Percentiles rank a stretch among this genome's conserved stretches.
Conservation (phyloP, 2,797 vertebrate genomes). For the Allobates femoralis region DNA sequence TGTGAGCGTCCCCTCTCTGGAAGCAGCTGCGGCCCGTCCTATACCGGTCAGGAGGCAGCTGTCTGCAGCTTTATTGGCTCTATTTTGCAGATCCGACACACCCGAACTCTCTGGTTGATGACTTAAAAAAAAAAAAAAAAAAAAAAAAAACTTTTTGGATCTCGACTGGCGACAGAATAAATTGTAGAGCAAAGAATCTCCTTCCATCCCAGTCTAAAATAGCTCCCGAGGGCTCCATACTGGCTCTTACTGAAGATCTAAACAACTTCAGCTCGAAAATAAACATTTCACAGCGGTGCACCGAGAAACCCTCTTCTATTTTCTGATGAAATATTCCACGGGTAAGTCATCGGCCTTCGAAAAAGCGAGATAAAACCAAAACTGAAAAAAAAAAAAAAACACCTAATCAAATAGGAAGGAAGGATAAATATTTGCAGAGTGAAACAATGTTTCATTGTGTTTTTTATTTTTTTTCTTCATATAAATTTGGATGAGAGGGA, state of each 20-base stretch:
- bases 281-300: neutral
- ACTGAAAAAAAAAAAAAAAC: conserved; percentile 2
- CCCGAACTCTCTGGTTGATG: conserved; percentile 22
- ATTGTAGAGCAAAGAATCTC: conserved; percentile 23
- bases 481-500: neutral
- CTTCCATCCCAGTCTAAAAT: conserved; percentile 29
- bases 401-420: conserved; percentile 31
- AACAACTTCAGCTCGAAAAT: conserved; percentile 26
- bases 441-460: neutral
- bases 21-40: conserved; percentile 24
- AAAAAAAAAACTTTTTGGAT: neutral
- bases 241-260: conserved; percentile 31
- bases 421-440: conserved; percentile 33
- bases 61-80: conserved; percentile 11
- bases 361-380: conserved; percentile 6
- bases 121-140: conserved; percentile 29
- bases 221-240: conserved; percentile 29
- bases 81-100: conserved; percentile 6
- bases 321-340: neutral
- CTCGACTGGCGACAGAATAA: conserved; percentile 40
- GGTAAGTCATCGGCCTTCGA: conserved; percentile 11
- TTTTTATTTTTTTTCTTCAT: neutral
- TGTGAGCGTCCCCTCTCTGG: conserved; percentile 1
- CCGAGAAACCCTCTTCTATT: neutral
- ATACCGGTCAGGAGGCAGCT: conserved; percentile 41